phyloP scores from a whole-genome alignment of 2,888 invertebrate genomes.

The Plagiodera versicolora region DNA sequence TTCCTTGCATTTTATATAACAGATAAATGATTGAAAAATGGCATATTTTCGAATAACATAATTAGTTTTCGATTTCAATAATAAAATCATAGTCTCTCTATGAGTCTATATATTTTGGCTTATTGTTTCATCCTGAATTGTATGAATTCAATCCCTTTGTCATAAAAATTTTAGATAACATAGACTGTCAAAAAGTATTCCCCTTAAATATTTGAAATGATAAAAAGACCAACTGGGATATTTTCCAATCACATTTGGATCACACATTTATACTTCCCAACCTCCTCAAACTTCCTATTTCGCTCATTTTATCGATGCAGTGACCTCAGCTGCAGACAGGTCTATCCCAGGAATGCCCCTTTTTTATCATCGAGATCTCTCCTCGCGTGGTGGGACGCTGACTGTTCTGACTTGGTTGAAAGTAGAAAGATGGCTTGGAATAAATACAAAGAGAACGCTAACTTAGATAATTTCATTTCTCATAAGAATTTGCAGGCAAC shows the following conservation, averaged over 20 bases:
- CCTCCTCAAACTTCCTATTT: not conserved
- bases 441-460: conserved; percentile 2
- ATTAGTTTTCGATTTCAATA: too few relatives aligned
- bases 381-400: not conserved
- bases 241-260: not conserved
- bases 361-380: not conserved
- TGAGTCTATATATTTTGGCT: too few relatives aligned
- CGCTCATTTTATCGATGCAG: not conserved
- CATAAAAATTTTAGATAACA: not conserved
- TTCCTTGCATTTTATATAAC: too few relatives aligned
- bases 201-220: conserved; percentile 3
- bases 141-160: not conserved
- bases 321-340: not conserved
- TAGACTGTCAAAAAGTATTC: not conserved
- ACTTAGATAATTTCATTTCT: not conserved
- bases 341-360: not conserved
- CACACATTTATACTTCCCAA: not conserved
- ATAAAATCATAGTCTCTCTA: too few relatives aligned
- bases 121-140: too few relatives aligned
- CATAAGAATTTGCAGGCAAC: not conserved
- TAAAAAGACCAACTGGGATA: not conserved
- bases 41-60: too few relatives aligned
- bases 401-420: not conserved
- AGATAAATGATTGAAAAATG: too few relatives aligned
- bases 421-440: not conserved